Evolutionary conservation across 2,888 invertebrate species (phyloP).

Genomic region (Oasisia sp.): DNA sequence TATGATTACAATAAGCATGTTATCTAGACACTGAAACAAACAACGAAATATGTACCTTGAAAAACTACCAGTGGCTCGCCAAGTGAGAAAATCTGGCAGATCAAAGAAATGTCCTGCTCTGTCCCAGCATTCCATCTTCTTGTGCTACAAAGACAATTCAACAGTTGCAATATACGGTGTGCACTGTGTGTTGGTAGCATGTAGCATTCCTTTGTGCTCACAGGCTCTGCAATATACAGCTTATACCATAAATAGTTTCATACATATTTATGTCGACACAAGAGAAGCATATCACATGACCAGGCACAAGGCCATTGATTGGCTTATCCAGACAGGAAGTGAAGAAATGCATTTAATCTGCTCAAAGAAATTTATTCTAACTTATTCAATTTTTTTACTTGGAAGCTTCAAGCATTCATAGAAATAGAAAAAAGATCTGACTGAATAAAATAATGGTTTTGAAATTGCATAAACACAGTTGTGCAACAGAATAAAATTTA

Average conservation of each 20-base stretch:
- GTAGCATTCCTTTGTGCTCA: neutral
- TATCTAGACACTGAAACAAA: neutral
- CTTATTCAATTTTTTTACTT: too few relatives aligned
- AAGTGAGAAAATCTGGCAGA: conserved; percentile 91
- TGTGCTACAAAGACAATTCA: conserved; percentile 43
- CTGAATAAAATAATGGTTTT: too few relatives aligned
- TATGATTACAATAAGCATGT: neutral
- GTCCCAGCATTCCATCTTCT: conserved; percentile 71
- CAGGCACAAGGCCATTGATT: too few relatives aligned
- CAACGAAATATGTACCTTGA: conserved; percentile 68
- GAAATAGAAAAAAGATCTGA: too few relatives aligned
- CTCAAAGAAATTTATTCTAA: too few relatives aligned
- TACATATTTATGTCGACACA: too few relatives aligned
- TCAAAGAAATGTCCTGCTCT: conserved; percentile 85
- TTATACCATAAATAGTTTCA: too few relatives aligned
- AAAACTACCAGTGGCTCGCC: conserved; percentile 84
- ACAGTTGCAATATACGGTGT: neutral
- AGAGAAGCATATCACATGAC: too few relatives aligned
- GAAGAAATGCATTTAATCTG: too few relatives aligned
- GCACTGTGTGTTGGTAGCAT: neutral
- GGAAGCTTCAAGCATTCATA: too few relatives aligned
- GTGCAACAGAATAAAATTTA: neutral
- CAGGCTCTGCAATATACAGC: too few relatives aligned
- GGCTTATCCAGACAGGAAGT: neutral
- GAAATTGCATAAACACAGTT: too few relatives aligned